phyloP scores from a whole-genome alignment of 2,888 invertebrate genomes.

The Pyralis farinalis region DNA sequence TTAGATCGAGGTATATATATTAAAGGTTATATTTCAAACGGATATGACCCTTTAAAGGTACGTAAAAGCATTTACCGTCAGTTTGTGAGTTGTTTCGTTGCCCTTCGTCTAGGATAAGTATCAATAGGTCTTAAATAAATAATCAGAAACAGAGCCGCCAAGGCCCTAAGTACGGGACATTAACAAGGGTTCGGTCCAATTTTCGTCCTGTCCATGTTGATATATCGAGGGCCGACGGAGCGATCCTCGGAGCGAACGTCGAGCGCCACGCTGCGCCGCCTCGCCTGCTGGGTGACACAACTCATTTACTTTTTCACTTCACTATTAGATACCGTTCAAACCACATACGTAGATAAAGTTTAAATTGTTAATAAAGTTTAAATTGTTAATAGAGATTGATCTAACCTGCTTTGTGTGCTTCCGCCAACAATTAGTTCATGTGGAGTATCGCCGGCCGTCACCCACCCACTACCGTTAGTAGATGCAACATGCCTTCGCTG shows the following conservation, averaged over 20 bases:
- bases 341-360: no score
- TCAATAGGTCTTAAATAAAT: constrained; percentile 77
- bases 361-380: no score
- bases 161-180: constrained; percentile 74
- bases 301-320: constrained; percentile 58
- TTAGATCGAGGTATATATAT: no score
- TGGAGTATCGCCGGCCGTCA: no score
- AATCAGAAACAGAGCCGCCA: constrained; percentile 68
- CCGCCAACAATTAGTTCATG: no score
- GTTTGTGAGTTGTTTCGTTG: constrained; percentile 21
- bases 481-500: no score
- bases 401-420: no score
- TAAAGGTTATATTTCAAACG: neutral
- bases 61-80: constrained; percentile 3
- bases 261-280: constrained; percentile 25
- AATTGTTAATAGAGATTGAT: no score
- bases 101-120: constrained; percentile 36
- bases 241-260: constrained; percentile 30
- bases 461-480: no score
- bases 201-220: constrained; percentile 78
- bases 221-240: constrained; percentile 71
- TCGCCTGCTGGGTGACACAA: constrained; percentile 41
- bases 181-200: constrained; percentile 80
- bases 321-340: constrained; percentile 4
- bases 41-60: neutral